Evolutionary conservation across 2,113 vertebrate species (phyloP).

Genomic region (Camelus bactrianus): DNA sequence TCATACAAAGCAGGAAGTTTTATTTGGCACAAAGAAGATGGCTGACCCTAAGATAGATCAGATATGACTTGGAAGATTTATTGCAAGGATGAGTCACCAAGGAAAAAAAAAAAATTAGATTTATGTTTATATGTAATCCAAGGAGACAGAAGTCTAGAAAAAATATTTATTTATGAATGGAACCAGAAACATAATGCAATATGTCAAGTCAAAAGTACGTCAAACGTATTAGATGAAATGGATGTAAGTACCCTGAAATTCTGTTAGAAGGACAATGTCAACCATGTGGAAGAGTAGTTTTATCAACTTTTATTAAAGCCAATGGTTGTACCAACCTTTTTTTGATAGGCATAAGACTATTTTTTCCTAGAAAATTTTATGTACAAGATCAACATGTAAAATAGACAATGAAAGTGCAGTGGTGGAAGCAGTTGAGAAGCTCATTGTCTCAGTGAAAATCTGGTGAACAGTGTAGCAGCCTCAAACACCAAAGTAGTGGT

Average conservation of each 20-base stretch:
- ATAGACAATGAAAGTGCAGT: neutral
- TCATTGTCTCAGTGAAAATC: neutral
- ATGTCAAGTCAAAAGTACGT: conserved; percentile 7
- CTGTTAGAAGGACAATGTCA: neutral
- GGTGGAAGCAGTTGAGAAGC: neutral
- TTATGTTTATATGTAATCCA: conserved; percentile 34
- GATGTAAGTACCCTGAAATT: neutral
- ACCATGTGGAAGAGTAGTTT: neutral
- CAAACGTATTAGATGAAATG: neutral
- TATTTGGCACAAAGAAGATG: conserved; percentile 8
- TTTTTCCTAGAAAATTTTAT: neutral
- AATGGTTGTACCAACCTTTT: neutral
- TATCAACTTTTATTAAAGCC: neutral
- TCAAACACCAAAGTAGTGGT: neutral
- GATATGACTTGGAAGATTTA: conserved; percentile 26
- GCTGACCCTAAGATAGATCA: neutral
- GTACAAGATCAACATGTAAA: neutral
- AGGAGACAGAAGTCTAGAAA: neutral
- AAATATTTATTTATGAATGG: conserved; percentile 16
- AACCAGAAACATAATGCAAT: neutral
- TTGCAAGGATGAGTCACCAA: neutral
- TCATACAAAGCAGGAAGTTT: neutral
- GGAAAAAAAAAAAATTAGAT: neutral
- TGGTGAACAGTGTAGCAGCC: neutral
- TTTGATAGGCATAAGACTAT: neutral